Conservation (phyloP, 30 jellyfish, hydroid and myxozoan species). For the Mastigias papua region DNA sequence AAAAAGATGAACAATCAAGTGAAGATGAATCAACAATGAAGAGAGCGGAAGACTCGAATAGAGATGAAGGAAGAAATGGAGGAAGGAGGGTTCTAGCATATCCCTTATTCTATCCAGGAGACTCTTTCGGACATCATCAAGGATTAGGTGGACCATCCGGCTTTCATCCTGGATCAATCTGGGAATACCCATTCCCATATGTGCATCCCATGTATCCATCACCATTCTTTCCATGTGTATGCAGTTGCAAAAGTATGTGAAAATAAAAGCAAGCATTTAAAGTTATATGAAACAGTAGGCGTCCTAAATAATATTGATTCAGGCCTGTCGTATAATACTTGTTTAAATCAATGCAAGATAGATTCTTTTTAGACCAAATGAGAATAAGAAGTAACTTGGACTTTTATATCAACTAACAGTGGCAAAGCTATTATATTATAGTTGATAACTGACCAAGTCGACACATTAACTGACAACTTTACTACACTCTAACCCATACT, state of each 20-base stretch:
- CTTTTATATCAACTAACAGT: too few species aligned
- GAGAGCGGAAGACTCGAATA: conserved; percentile 62
- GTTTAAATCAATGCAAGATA: too few species aligned
- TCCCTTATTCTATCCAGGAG: conserved; percentile 68
- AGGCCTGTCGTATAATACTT: too few species aligned
- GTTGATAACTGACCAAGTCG: too few species aligned
- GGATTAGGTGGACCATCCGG: conserved; percentile 73
- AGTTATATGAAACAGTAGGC: too few species aligned
- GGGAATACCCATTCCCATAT: conserved; percentile 98
- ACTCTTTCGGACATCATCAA: conserved; percentile 18
- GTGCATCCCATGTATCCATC: conserved; percentile 90
- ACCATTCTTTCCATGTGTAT: conserved; percentile 42
- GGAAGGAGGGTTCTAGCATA: conserved; percentile 31
- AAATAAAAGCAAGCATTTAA: too few species aligned
- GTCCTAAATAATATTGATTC: too few species aligned
- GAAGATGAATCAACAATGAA: conserved; percentile 40
- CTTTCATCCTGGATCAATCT: conserved; percentile 89
- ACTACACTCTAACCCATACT: too few species aligned
- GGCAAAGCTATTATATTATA: too few species aligned
- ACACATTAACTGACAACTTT: too few species aligned
- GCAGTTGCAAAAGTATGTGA: conserved; percentile 60
- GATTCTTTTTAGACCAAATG: too few species aligned
- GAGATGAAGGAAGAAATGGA: conserved; percentile 22
- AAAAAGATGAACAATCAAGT: conserved; percentile 13
- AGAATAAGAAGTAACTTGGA: too few species aligned